Percentiles rank a stretch among this genome's conserved stretches.
Evolutionary conservation across 2,113 vertebrate genomes (phyloP).

Genomic region (Scartelaos histophorus): DNA sequence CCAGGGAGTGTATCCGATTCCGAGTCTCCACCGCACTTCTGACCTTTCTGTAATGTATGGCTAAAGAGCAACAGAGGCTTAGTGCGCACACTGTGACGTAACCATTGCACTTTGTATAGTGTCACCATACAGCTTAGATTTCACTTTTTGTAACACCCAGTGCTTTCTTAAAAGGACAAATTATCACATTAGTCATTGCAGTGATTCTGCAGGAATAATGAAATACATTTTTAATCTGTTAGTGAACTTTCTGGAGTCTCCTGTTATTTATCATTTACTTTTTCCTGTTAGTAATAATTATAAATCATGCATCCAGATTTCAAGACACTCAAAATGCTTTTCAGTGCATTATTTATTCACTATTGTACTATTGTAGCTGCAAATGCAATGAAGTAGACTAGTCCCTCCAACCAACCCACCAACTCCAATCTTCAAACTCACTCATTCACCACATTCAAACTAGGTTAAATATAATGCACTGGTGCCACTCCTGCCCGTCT

Average conservation of each 20-base stretch:
- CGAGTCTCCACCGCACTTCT: not conserved
- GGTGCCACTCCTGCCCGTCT: not conserved
- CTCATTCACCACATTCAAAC: not conserved
- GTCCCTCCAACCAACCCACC: not conserved
- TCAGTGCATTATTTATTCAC: not conserved
- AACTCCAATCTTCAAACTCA: not conserved
- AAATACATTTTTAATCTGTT: not conserved
- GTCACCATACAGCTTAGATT: not conserved
- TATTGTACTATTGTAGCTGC: not conserved
- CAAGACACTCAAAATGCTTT: not conserved
- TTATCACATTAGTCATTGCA: not conserved
- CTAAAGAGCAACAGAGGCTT: constrained; percentile 8
- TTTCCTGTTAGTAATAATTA: not conserved
- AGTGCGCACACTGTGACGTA: not conserved
- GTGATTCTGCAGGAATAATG: not conserved
- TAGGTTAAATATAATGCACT: too few species aligned
- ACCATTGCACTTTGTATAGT: constrained; percentile 6
- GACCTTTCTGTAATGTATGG: constrained; percentile 4
- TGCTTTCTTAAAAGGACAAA: constrained; percentile 1
- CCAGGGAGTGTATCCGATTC: not conserved
- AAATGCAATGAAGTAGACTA: not conserved
- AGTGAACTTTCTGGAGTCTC: not conserved
- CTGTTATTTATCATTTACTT: not conserved
- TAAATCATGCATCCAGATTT: too few species aligned
- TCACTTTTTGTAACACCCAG: not conserved